Base-by-base conservation (phyloP, 2,888 invertebrate genomes). In the Diadromus collaris region DNA sequence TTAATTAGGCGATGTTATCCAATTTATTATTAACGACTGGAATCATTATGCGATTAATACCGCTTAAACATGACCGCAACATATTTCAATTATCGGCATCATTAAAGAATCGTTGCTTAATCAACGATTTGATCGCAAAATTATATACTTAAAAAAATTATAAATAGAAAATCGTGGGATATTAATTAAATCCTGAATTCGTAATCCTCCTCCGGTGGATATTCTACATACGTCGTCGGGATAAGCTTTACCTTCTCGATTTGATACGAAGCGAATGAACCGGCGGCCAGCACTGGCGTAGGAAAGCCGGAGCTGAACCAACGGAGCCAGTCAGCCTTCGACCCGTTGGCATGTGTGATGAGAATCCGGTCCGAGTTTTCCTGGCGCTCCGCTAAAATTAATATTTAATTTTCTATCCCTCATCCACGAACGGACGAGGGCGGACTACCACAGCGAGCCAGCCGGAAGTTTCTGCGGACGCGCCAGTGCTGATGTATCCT, bases 361-460 rank as follows among this genome's bases (percentile, higher is more conserved):
- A 87, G 85, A 85, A 84, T 85, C 82, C 82, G 82, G 84, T 83
- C 60, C 81, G 79, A 69, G 56, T 38, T 70, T 64, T 70, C 79
- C 80, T 58, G 78, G 74, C 72, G 80, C 78, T 82, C 76, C 74
- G 80, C 81, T 79, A 78, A 85, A 88, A 89, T 89, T 89, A 89
- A 88, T 89, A 88, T 88, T 89, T 89, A 87, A 89, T 88, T 88
- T 87, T 85, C 85, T 81, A 86, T 85, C 86, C 85, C 84, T 86
- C 85, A 83, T 84, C 84, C 85, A 82, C 84, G 79, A 74, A 81
- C 82, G 83, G 84, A 21, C 21, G 46, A 58, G 79, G 81, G 82
- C 83, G 82, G 82, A 81, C 74, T 38, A 24, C 81, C 82, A 16
- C 38, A 80, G 82, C 48, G 48, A 64, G 44, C 63, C 34, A 54